phyloP scores from a whole-genome alignment of 2,888 invertebrate genomes.

The Drosophila parthenogenetica region DNA sequence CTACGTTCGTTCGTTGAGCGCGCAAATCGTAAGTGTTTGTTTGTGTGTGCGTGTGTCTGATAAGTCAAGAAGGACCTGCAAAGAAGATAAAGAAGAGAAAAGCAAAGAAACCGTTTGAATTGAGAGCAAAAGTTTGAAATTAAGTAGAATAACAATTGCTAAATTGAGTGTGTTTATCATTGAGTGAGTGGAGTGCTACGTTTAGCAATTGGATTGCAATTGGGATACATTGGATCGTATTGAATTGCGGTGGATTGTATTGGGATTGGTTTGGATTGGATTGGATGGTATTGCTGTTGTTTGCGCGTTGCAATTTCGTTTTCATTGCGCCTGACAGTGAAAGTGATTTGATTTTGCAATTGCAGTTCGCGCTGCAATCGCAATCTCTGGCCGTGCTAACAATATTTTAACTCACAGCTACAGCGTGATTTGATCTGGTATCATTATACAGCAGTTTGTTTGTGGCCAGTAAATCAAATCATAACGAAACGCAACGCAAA shows the following conservation, averaged over 20 bases:
- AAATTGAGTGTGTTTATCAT: slow-evolving; percentile 40
- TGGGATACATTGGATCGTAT: slow-evolving; percentile 40
- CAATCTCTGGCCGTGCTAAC: slow-evolving; percentile 47
- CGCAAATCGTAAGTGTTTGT: slow-evolving; percentile 45
- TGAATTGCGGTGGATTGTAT: slow-evolving; percentile 42
- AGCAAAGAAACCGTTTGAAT: slow-evolving; percentile 20
- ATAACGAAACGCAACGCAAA: slow-evolving; percentile 31
- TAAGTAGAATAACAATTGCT: slow-evolving; percentile 48
- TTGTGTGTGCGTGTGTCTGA: slow-evolving; percentile 45
- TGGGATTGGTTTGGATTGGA: slow-evolving; percentile 45
- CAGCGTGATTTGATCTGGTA: slow-evolving; percentile 38
- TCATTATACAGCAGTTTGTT: slow-evolving; percentile 39
- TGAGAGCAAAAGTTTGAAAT: slow-evolving; percentile 9
- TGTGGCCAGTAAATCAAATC: slow-evolving; percentile 34
- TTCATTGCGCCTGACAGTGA: slow-evolving; percentile 77
- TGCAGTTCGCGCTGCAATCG: slow-evolving; percentile 56
- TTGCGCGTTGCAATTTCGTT: slow-evolving; percentile 54
- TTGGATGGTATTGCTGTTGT: slow-evolving; percentile 34
- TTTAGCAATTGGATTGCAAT: slow-evolving; percentile 35
- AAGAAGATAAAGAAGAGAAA: slow-evolving; percentile 12
- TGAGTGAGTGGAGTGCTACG: slow-evolving; percentile 48
- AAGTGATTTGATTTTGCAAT: slow-evolving; percentile 83
- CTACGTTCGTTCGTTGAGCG: slow-evolving; percentile 30
- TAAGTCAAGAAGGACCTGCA: slow-evolving; percentile 50
- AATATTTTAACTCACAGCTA: slow-evolving; percentile 58